Evolutionary conservation across 2,113 vertebrate genomes (phyloP).

Genomic region (Corythoichthys intestinalis): DNA sequence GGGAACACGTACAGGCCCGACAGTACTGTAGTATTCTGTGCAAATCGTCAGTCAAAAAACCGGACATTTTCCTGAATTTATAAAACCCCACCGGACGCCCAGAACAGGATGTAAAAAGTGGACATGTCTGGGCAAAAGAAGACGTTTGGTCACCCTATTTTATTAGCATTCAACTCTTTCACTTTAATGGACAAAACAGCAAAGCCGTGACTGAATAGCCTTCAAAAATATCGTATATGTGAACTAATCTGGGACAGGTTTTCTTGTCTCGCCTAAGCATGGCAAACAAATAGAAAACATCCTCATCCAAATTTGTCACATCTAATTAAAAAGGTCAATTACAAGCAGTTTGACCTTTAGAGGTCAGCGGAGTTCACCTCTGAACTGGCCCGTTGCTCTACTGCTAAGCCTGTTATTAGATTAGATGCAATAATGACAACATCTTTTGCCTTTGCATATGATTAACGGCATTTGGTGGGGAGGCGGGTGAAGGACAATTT

Average conservation of each 20-base stretch:
- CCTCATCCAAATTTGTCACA: slow-evolving; percentile 51
- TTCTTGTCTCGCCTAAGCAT: neutral
- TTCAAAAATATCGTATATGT: neutral
- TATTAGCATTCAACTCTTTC: too few relatives aligned
- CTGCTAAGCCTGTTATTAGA: slow-evolving; percentile 92
- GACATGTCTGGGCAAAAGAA: too few relatives aligned
- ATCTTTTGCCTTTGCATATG: slow-evolving; percentile 96
- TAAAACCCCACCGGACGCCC: too few relatives aligned
- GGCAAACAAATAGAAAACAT: neutral
- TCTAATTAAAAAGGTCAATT: slow-evolving; percentile 86
- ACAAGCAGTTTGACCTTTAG: slow-evolving; percentile 65
- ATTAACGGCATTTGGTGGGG: slow-evolving; percentile 84
- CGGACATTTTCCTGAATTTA: too few relatives aligned
- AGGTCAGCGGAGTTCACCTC: slow-evolving; percentile 87
- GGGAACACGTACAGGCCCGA: too few relatives aligned
- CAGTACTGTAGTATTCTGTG: too few relatives aligned
- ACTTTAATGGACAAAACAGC: too few relatives aligned
- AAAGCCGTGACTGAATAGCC: too few relatives aligned
- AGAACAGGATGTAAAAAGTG: too few relatives aligned
- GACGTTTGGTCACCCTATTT: too few relatives aligned
- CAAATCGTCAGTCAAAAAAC: too few relatives aligned
- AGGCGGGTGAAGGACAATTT: slow-evolving; percentile 78
- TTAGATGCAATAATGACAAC: slow-evolving; percentile 97
- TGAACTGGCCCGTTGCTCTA: slow-evolving; percentile 84
- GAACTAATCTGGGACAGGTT: neutral